Evolutionary conservation across 2,888 invertebrate genomes (phyloP).

Genomic region (Sabellastarte sp.): DNA sequence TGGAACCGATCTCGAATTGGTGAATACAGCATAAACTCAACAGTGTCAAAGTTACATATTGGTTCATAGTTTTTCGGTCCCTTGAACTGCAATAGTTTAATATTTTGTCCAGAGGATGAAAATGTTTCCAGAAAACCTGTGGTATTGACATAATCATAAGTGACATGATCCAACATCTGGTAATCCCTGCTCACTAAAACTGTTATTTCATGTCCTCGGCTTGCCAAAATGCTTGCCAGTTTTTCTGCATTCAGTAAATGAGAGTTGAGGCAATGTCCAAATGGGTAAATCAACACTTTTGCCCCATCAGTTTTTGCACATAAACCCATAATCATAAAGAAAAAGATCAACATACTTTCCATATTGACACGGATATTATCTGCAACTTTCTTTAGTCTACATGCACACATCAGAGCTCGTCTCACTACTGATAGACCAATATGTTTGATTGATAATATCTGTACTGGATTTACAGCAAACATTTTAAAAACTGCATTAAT

Average conservation of each 20-base stretch:
- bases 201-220: conserved; percentile 18
- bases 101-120: background rate
- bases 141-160: too few relatives aligned
- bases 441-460: too few relatives aligned
- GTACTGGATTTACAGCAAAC: too few relatives aligned
- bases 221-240: conserved; percentile 16
- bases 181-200: conserved; percentile 23
- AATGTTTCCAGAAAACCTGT: background rate
- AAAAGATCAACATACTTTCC: too few relatives aligned
- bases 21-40: conserved; percentile 25
- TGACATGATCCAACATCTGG: conserved; percentile 1
- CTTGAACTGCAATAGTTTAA: conserved; percentile 9
- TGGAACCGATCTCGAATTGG: conserved; percentile 21
- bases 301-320: background rate
- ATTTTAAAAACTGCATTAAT: too few relatives aligned
- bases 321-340: too few relatives aligned
- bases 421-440: too few relatives aligned
- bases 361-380: too few relatives aligned
- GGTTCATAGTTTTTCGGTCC: conserved; percentile 20
- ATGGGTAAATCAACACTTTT: conserved; percentile 27
- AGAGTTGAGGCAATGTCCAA: conserved; percentile 30
- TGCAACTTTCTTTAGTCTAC: too few relatives aligned
- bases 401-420: too few relatives aligned
- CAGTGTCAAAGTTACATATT: conserved; percentile 24
- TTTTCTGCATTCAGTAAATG: conserved; percentile 28